phyloP scores from a whole-genome alignment of 1,140 invertebrate genomes.

The Melitaea cinxia region DNA sequence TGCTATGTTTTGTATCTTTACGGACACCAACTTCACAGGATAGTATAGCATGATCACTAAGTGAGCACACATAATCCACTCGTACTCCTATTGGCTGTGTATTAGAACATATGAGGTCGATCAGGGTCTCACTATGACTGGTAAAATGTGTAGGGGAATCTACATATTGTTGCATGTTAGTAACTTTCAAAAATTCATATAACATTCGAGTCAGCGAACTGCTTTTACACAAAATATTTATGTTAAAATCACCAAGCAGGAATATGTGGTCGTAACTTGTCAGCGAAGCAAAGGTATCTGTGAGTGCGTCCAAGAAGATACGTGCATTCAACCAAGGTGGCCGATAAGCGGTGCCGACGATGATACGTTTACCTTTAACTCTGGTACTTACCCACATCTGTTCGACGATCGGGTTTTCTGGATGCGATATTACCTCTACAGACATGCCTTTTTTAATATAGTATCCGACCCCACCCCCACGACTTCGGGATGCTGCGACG shows the following conservation, averaged over 20 bases:
- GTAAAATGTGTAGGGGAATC: background rate
- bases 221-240: too few species aligned
- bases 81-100: too few species aligned
- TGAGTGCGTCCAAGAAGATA: background rate
- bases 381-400: constrained; percentile 6
- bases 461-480: too few species aligned
- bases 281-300: background rate
- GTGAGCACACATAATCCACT: too few species aligned
- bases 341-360: background rate
- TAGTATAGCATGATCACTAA: too few species aligned
- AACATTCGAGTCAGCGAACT: too few species aligned
- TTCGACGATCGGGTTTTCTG: background rate
- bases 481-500: too few species aligned
- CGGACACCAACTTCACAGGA: too few species aligned
- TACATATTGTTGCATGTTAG: background rate
- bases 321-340: background rate
- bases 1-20: too few species aligned
- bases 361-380: background rate
- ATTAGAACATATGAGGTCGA: background rate
- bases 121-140: background rate
- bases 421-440: background rate
- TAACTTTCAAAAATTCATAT: too few species aligned
- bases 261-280: background rate
- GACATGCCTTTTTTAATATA: too few species aligned
- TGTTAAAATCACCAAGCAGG: too few species aligned